Percentiles rank a stretch among this genome's conserved stretches.
These are phyloP conservation scores for Odontamblyopus lacepedii DNA, from an alignment of 2,797 vertebrate species.

Conservation along the genomic window DNA sequence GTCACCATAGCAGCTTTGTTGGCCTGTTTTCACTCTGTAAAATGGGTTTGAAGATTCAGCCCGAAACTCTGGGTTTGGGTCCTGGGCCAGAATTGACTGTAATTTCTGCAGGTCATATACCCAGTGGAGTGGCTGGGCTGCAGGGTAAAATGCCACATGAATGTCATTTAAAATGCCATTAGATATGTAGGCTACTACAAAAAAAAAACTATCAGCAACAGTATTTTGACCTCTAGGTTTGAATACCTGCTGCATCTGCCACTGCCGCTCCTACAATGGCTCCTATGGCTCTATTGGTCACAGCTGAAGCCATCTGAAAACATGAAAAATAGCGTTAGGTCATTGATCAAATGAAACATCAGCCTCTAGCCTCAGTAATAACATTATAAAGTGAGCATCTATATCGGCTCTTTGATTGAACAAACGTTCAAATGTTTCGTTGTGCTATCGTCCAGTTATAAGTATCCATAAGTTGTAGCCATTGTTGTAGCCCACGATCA, in stretches of 20 bases:
- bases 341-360: background rate
- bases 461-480: background rate
- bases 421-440: too few species aligned
- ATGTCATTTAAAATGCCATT: background rate
- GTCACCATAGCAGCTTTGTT: conserved; percentile 81
- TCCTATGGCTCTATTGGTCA: conserved; percentile 73
- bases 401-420: too few species aligned
- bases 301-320: conserved; percentile 70
- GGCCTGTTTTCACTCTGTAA: conserved; percentile 73
- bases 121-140: conserved; percentile 81
- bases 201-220: background rate
- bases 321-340: background rate
- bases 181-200: background rate
- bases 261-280: conserved; percentile 77
- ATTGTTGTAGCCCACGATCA: background rate
- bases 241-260: conserved; percentile 78
- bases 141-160: background rate
- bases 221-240: too few species aligned
- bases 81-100: conserved; percentile 58
- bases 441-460: background rate
- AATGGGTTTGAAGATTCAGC: conserved; percentile 77
- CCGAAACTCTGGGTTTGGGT: conserved; percentile 72
- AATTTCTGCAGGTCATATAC: conserved; percentile 77
- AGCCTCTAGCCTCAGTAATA: background rate
- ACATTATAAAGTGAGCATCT: background rate